A percentile compares a stretch with the other conserved stretches of the same genome.
Conservation (phyloP, 2,797 vertebrate genomes). For the Gallinago nigripennis region DNA sequence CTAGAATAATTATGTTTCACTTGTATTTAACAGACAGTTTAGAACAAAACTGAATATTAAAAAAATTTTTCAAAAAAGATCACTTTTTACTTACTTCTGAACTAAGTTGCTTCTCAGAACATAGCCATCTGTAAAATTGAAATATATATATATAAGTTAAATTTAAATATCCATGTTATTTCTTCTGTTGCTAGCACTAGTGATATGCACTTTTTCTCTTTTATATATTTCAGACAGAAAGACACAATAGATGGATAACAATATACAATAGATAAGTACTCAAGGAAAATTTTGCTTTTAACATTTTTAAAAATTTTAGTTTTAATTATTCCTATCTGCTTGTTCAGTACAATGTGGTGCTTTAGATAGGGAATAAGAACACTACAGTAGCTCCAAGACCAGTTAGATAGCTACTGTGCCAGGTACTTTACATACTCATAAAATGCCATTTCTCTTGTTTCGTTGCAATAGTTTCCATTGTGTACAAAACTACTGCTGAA, state of each 20-base stretch:
- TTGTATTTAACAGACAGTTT: not conserved
- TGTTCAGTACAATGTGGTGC: not conserved
- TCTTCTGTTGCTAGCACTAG: not conserved
- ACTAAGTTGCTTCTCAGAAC: constrained; percentile 81
- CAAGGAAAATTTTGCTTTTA: not conserved
- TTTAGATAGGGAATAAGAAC: not conserved
- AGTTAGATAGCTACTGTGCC: not conserved
- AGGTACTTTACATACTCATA: not conserved
- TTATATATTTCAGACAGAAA: not conserved
- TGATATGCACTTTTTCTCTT: not conserved
- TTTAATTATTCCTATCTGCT: not conserved
- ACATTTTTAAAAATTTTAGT: not conserved
- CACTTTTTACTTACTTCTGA: constrained; percentile 83
- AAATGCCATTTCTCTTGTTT: not conserved
- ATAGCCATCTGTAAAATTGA: constrained; percentile 86
- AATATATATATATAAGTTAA: constrained; percentile 22
- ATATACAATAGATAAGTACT: not conserved
- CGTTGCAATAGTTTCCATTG: not conserved
- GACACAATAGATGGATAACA: not conserved
- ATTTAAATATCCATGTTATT: not conserved
- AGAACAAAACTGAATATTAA: not conserved
- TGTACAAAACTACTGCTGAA: not conserved
- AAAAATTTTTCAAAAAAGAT: not conserved
- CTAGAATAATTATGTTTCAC: not conserved
- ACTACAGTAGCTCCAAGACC: not conserved